A percentile compares a stretch with the other conserved stretches of the same genome.
These are phyloP conservation scores for Troides aeacus DNA, from an alignment of 2,888 invertebrate species.

Conservation along the genomic window DNA sequence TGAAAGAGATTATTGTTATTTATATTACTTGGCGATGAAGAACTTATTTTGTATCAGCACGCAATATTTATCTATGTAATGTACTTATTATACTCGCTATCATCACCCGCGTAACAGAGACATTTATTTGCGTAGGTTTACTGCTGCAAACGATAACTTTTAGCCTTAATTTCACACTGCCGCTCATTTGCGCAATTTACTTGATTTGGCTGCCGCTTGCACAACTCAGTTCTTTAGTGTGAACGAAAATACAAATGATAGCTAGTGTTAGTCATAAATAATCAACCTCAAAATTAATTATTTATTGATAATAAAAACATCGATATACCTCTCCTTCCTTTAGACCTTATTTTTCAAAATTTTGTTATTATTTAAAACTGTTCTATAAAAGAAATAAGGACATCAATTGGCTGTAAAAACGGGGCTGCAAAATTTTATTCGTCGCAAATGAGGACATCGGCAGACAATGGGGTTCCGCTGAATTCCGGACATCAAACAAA, in stretches of 20 bases:
- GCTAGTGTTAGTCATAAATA: no score
- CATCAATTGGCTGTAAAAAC: not conserved
- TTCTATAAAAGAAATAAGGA: not conserved
- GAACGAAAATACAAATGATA: no score
- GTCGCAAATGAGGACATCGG: conserved; percentile 52
- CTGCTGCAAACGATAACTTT: not conserved
- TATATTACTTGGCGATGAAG: not conserved
- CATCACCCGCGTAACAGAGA: not conserved
- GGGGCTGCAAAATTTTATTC: not conserved
- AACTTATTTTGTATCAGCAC: not conserved
- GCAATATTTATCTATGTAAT: not conserved
- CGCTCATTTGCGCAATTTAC: no score
- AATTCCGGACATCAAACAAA: conserved; percentile 5
- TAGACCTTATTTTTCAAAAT: not conserved
- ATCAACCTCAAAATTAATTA: no score
- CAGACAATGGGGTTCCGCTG: conserved; percentile 35
- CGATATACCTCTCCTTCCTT: not conserved
- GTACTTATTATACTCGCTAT: not conserved
- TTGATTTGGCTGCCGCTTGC: no score
- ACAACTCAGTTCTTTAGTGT: no score
- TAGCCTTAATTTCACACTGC: not conserved
- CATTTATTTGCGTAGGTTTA: not conserved
- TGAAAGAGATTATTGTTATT: not conserved
- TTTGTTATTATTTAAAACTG: not conserved
- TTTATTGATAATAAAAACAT: not conserved